Conservation (phyloP, 1,140 invertebrate genomes). For the Conopomorpha cramerella region DNA sequence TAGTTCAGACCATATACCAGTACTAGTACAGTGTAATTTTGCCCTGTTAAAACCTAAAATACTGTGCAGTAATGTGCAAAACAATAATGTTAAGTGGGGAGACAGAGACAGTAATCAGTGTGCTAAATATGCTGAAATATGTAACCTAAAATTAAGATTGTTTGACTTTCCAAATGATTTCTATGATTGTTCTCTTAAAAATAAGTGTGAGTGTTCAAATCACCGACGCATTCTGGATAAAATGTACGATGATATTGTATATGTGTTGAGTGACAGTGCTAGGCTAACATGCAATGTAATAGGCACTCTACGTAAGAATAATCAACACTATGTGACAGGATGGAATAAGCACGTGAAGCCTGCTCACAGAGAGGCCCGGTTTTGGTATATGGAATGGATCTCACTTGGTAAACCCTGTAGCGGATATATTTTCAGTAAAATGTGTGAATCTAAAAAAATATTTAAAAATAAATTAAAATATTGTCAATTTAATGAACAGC, state of each 20-base stretch:
- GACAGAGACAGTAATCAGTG: background rate
- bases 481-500: background rate
- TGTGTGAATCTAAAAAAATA: constrained; percentile 1
- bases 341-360: background rate
- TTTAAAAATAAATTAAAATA: constrained; percentile 1
- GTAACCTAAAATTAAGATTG: background rate
- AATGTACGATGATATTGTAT: constrained; percentile 1
- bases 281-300: background rate
- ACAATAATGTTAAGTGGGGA: constrained; percentile 1
- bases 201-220: background rate
- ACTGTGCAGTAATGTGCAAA: background rate
- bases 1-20: constrained; percentile 1
- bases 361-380: background rate
- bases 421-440: background rate
- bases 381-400: background rate
- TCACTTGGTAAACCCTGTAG: background rate
- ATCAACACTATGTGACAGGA: constrained; percentile 1
- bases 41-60: background rate
- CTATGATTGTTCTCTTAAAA: background rate
- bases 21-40: constrained; percentile 1
- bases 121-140: background rate
- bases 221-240: background rate
- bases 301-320: background rate
- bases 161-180: constrained; percentile 2
- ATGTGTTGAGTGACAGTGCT: background rate